Conservation (phyloP, 2,797 vertebrate genomes). For the Pseudomugil gertrudae region DNA sequence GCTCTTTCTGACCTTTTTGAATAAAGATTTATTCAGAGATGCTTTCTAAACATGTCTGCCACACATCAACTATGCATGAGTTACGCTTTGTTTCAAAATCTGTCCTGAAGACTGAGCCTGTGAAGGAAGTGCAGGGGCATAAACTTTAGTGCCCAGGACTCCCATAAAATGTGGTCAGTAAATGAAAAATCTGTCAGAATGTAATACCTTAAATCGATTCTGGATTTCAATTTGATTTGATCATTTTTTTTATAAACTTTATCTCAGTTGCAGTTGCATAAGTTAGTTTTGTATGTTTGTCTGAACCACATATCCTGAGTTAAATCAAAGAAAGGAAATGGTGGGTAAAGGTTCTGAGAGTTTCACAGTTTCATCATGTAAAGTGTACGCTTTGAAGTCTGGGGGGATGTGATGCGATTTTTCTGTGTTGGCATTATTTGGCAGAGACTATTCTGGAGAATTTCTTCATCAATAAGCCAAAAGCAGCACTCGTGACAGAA, state of each 20-base stretch:
- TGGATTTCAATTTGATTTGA: slow-evolving; percentile 26
- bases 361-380: slow-evolving; percentile 28
- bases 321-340: background rate
- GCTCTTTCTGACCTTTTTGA: slow-evolving; percentile 54
- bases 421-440: slow-evolving; percentile 14
- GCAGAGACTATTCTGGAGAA: slow-evolving; percentile 3
- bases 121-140: slow-evolving; percentile 39
- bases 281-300: slow-evolving; percentile 8
- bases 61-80: background rate
- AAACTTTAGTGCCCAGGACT: slow-evolving; percentile 33
- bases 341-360: background rate
- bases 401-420: slow-evolving; percentile 17
- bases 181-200: slow-evolving; percentile 35
- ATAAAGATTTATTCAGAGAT: slow-evolving; percentile 40
- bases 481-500: background rate
- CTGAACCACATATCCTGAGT: slow-evolving; percentile 2
- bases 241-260: background rate
- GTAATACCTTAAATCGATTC: slow-evolving; percentile 25
- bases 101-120: slow-evolving; percentile 12
- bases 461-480: slow-evolving; percentile 9
- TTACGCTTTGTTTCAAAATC: slow-evolving; percentile 11
- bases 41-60: slow-evolving; percentile 12
- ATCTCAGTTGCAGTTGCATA: slow-evolving; percentile 17
- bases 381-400: slow-evolving; percentile 8
- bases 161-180: slow-evolving; percentile 29